phyloP scores from a whole-genome alignment of 2,113 vertebrate species.

The Epinephelus moara region DNA sequence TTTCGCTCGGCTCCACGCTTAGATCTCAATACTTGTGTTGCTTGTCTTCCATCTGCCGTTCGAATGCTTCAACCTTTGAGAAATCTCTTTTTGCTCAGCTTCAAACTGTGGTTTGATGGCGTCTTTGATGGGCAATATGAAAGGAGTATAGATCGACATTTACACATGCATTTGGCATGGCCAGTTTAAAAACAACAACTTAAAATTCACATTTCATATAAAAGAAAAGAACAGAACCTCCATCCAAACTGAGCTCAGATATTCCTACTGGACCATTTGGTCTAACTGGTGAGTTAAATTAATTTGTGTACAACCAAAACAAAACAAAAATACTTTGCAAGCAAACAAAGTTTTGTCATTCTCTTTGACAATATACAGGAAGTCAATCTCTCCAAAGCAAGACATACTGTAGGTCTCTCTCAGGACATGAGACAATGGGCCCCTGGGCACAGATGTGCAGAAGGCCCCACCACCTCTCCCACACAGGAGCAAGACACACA shows the following conservation, averaged over 20 bases:
- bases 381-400: neutral
- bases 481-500: too few relatives aligned
- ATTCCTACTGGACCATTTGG: neutral
- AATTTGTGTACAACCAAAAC: neutral
- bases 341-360: neutral
- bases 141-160: conserved; percentile 34
- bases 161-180: conserved; percentile 16
- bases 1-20: conserved; percentile 23
- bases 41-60: conserved; percentile 66
- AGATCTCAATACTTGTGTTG: conserved; percentile 26
- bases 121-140: conserved; percentile 54
- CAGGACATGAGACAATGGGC: too few relatives aligned
- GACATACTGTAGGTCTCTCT: neutral
- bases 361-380: neutral
- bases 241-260: neutral
- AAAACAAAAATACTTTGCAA: neutral
- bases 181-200: neutral
- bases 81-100: conserved; percentile 48
- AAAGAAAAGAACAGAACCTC: conserved; percentile 9
- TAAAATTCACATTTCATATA: neutral
- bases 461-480: too few relatives aligned
- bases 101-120: conserved; percentile 60
- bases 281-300: neutral
- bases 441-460: too few relatives aligned
- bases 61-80: conserved; percentile 43